phyloP scores from a whole-genome alignment of 2,888 invertebrate species.

The Drosophila aldrichi region DNA sequence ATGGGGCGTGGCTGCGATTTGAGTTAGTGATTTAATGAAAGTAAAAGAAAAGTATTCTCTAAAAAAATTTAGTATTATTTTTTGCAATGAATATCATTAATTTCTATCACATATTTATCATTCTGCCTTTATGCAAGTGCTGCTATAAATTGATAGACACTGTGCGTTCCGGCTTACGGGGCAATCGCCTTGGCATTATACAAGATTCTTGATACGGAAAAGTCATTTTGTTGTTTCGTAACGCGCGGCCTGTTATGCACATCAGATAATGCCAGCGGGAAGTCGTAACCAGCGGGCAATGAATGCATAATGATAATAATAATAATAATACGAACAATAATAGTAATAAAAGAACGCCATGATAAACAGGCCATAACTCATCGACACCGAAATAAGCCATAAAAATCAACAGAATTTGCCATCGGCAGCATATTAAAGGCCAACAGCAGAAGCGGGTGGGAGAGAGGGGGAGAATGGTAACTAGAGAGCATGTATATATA shows the following conservation, averaged over 20 bases:
- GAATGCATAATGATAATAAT: slow-evolving; percentile 30
- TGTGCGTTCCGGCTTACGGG: background rate
- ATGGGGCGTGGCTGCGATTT: slow-evolving; percentile 3
- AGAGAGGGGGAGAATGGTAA: background rate
- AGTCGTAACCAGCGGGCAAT: slow-evolving; percentile 23
- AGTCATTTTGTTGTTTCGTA: slow-evolving; percentile 27
- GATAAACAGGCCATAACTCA: slow-evolving; percentile 27
- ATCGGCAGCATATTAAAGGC: slow-evolving; percentile 5
- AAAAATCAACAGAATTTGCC: slow-evolving; percentile 10
- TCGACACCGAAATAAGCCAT: slow-evolving; percentile 24
- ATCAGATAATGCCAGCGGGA: slow-evolving; percentile 17
- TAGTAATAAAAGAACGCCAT: slow-evolving; percentile 18
- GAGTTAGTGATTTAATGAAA: background rate
- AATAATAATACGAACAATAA: slow-evolving; percentile 16
- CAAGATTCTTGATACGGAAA: slow-evolving; percentile 19
- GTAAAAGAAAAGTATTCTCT: background rate
- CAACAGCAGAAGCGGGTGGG: slow-evolving; percentile 45
- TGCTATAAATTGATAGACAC: background rate
- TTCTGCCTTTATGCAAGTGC: background rate
- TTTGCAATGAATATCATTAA: background rate
- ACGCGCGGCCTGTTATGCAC: slow-evolving; percentile 25
- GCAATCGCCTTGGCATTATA: background rate
- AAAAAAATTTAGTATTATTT: background rate
- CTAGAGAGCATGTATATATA: background rate
- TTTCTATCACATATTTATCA: background rate